These are phyloP conservation scores for Anthopleura sola DNA, from an alignment of 64 coral and sea anemone species.

Conservation along the genomic window DNA sequence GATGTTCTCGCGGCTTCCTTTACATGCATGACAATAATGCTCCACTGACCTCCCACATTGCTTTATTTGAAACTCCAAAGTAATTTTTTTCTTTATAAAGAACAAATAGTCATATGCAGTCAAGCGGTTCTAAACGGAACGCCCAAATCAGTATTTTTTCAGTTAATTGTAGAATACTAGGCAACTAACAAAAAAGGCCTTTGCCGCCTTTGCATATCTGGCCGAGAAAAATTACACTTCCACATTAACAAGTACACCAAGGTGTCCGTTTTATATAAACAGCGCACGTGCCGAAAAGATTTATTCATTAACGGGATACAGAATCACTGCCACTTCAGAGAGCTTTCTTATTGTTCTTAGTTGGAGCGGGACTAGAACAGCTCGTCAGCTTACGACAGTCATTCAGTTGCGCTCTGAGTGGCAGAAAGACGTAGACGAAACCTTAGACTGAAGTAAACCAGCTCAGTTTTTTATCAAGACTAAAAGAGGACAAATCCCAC, in stretches of 20 bases:
- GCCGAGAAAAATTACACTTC: neutral
- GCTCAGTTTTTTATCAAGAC: constrained; percentile 17
- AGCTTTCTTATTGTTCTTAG: neutral
- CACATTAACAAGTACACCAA: neutral
- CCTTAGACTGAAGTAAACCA: constrained; percentile 8
- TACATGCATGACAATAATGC: constrained; percentile 27
- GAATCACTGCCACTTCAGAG: constrained; percentile 8
- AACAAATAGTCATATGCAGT: constrained; percentile 24
- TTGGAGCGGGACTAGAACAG: constrained; percentile 2
- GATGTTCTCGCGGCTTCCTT: constrained; percentile 68
- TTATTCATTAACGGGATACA: constrained; percentile 33
- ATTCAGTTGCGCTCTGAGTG: constrained; percentile 13
- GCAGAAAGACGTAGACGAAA: constrained; percentile 12
- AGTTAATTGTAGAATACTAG: neutral
- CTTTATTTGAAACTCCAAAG: constrained; percentile 40
- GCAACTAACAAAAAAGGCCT: constrained; percentile 11
- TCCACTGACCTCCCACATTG: constrained; percentile 85
- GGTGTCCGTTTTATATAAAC: neutral
- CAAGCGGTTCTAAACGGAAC: constrained; percentile 23
- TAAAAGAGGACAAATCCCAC: constrained; percentile 36
- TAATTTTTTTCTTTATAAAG: constrained; percentile 32
- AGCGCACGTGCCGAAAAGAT: constrained; percentile 16
- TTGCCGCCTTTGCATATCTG: neutral
- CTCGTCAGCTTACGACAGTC: constrained; percentile 5
- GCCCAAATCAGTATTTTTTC: constrained; percentile 18